These are phyloP conservation scores for Sterrhoptilus dennistouni DNA, from an alignment of 2,113 vertebrate genomes.

Conservation along the genomic window DNA sequence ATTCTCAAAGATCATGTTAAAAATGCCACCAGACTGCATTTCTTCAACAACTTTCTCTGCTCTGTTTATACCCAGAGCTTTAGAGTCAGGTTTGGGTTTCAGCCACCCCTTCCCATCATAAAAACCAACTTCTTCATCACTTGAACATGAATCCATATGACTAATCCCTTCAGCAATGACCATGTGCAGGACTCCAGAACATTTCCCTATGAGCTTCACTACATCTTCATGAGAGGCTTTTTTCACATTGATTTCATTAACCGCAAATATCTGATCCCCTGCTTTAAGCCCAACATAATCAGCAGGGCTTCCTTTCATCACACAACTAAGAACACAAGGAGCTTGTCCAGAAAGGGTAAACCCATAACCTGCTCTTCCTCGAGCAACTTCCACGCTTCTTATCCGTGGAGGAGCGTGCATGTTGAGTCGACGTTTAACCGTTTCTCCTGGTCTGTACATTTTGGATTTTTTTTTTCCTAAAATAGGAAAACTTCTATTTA, in stretches of 20 bases:
- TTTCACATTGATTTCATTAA: slow-evolving; percentile 94
- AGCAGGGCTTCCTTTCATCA: slow-evolving; percentile 92
- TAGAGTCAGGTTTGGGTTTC: slow-evolving; percentile 87
- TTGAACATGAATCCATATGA: slow-evolving; percentile 88
- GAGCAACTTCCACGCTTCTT: slow-evolving; percentile 89
- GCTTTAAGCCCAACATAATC: slow-evolving; percentile 90
- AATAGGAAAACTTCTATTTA: not conserved
- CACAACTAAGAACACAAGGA: slow-evolving; percentile 90
- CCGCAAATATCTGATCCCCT: slow-evolving; percentile 88
- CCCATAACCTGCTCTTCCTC: slow-evolving; percentile 91
- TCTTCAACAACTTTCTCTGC: slow-evolving; percentile 95
- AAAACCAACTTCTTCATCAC: slow-evolving; percentile 88
- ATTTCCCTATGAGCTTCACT: slow-evolving; percentile 93
- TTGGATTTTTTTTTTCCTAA: not conserved
- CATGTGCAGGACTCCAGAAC: slow-evolving; percentile 89
- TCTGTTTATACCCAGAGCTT: slow-evolving; percentile 90
- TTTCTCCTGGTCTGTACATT: slow-evolving; percentile 86
- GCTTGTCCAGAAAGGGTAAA: slow-evolving; percentile 93
- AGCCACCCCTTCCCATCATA: slow-evolving; percentile 84
- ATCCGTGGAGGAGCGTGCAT: slow-evolving; percentile 71
- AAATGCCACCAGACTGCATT: slow-evolving; percentile 94
- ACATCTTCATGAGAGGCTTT: slow-evolving; percentile 97
- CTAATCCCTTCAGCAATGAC: slow-evolving; percentile 82
- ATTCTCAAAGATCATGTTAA: slow-evolving; percentile 95
- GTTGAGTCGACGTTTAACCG: slow-evolving; percentile 75